Evolutionary conservation across 2,797 vertebrate genomes (phyloP).

Genomic region (Pseudochaenichthys georgianus): DNA sequence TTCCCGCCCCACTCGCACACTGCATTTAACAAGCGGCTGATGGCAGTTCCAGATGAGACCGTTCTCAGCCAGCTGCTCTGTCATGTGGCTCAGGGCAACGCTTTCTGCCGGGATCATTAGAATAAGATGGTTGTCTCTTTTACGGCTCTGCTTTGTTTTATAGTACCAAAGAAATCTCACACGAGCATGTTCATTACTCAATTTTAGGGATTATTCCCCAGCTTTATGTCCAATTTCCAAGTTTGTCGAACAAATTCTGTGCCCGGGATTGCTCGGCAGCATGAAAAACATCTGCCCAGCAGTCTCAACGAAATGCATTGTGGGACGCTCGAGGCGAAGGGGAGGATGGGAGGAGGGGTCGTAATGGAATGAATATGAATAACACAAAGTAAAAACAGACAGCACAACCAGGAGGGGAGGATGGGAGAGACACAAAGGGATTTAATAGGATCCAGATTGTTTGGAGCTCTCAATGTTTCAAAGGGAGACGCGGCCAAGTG

Average conservation of each 20-base stretch:
- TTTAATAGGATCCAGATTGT: slow-evolving; percentile 80
- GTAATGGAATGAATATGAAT: slow-evolving; percentile 80
- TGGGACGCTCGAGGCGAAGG: slow-evolving; percentile 64
- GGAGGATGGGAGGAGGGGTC: slow-evolving; percentile 46
- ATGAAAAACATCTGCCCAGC: slow-evolving; percentile 77
- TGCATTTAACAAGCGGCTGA: slow-evolving; percentile 73
- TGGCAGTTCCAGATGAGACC: slow-evolving; percentile 75
- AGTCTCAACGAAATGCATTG: slow-evolving; percentile 76
- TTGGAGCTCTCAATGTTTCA: slow-evolving; percentile 67
- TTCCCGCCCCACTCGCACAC: slow-evolving; percentile 49
- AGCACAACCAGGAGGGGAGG: slow-evolving; percentile 62
- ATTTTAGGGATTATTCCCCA: slow-evolving; percentile 19
- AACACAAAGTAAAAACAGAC: slow-evolving; percentile 79
- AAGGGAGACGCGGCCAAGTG: slow-evolving; percentile 61
- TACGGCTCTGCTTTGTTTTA: slow-evolving; percentile 12
- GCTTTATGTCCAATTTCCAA: slow-evolving; percentile 21
- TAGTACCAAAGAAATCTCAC: not conserved
- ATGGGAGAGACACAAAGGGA: slow-evolving; percentile 72
- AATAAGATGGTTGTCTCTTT: slow-evolving; percentile 43
- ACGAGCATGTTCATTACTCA: slow-evolving; percentile 26
- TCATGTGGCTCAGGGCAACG: slow-evolving; percentile 58
- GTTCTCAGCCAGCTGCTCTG: slow-evolving; percentile 69
- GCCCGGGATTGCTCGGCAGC: slow-evolving; percentile 33
- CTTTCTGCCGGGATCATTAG: slow-evolving; percentile 56
- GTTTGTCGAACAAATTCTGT: slow-evolving; percentile 30